Conservation (phyloP, 1,140 invertebrate genomes). For the Phymastichus coffea region DNA sequence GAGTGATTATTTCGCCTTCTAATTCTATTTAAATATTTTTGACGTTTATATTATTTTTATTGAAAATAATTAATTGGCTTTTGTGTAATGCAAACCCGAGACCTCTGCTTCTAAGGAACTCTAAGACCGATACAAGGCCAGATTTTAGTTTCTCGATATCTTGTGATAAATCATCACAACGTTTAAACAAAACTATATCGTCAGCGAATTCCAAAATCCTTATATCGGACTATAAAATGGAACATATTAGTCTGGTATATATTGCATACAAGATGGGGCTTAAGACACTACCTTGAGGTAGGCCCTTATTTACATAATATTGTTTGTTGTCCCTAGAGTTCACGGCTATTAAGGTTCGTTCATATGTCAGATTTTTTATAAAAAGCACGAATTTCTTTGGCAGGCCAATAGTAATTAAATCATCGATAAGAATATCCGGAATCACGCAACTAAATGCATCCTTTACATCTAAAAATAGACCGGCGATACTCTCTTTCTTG, state of each 20-base stretch:
- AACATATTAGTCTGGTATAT: not conserved
- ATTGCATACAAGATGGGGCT: constrained; percentile 17
- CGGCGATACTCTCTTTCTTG: not conserved
- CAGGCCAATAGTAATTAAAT: constrained; percentile 7
- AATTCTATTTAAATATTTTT: not conserved
- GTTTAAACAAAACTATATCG: constrained; percentile 6
- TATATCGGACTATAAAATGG: not conserved
- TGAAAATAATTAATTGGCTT: constrained; percentile 11
- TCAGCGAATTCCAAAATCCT: constrained; percentile 16
- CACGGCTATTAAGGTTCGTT: not conserved
- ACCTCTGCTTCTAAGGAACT: not conserved
- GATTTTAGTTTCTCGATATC: not conserved
- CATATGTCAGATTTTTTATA: constrained; percentile 12
- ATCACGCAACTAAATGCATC: constrained; percentile 18
- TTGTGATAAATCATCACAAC: not conserved
- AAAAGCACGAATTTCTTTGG: constrained; percentile 4
- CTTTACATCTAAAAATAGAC: constrained; percentile 22
- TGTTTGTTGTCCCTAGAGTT: not conserved
- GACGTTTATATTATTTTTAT: not conserved
- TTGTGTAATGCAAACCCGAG: constrained; percentile 8
- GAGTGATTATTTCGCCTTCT: not conserved
- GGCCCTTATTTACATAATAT: not conserved
- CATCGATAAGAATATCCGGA: constrained; percentile 10
- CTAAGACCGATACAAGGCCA: not conserved
- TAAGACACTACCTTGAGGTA: constrained; percentile 17